Conservation (phyloP, 2,113 vertebrate species). For the Riparia riparia region DNA sequence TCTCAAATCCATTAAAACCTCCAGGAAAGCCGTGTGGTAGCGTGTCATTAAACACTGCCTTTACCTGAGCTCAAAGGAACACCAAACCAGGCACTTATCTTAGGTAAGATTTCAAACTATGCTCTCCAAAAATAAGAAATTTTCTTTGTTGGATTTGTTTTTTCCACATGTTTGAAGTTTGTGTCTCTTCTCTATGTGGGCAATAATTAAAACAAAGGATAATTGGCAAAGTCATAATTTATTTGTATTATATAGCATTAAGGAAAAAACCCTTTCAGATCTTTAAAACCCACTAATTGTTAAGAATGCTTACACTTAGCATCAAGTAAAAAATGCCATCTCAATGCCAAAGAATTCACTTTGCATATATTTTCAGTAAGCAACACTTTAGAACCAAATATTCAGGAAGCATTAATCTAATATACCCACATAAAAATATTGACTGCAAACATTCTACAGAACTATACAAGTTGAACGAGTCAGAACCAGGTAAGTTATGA, state of each 20-base stretch:
- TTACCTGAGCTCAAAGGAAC: not conserved
- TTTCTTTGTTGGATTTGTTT: not conserved
- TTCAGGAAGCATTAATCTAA: not conserved
- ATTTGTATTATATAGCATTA: not conserved
- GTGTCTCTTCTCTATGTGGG: not conserved
- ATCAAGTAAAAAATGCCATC: not conserved
- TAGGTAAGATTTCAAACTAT: not conserved
- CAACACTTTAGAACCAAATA: not conserved
- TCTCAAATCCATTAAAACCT: not conserved
- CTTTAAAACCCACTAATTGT: not conserved
- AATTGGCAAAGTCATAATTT: not conserved
- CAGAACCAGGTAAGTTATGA: not conserved
- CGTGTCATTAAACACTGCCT: rapidly evolving
- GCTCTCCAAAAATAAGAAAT: not conserved
- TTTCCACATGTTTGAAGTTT: not conserved
- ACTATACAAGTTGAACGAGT: not conserved
- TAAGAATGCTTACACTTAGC: not conserved
- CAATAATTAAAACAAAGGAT: not conserved
- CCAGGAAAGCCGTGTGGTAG: not conserved
- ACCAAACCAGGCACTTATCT: not conserved
- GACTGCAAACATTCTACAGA: not conserved
- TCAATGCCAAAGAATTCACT: not conserved
- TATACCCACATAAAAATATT: rapidly evolving
- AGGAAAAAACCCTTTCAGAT: not conserved
- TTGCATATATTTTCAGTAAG: not conserved